Evolutionary conservation across 1,140 invertebrate genomes (phyloP).

Genomic region (Magallana angulata): DNA sequence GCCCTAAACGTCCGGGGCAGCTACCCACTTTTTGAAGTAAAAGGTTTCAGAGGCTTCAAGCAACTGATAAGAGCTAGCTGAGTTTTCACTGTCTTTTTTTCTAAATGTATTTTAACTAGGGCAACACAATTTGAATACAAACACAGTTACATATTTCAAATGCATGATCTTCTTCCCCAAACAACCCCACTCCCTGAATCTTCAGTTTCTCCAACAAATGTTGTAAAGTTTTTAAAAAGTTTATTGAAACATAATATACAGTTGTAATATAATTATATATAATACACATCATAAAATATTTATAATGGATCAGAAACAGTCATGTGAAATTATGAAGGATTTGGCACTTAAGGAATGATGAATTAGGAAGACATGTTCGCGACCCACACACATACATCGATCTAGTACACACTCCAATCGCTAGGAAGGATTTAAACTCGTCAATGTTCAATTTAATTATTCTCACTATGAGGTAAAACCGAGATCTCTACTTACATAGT

Average conservation of each 20-base stretch:
- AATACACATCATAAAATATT: conserved; percentile 8
- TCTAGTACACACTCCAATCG: background rate
- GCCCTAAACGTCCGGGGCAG: background rate
- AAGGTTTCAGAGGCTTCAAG: background rate
- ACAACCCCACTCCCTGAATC: background rate
- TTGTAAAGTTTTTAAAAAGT: background rate
- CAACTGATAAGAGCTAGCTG: background rate
- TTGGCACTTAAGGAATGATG: conserved; percentile 15
- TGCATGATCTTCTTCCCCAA: background rate
- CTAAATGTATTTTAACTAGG: background rate
- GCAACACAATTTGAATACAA: background rate
- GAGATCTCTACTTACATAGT: background rate
- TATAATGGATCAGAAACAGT: background rate
- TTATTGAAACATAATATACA: conserved; percentile 1
- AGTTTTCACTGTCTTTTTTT: background rate
- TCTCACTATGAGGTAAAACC: conserved; percentile 5
- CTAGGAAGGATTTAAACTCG: background rate
- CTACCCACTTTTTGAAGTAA: background rate
- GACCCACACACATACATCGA: too few species aligned
- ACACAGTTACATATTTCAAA: background rate
- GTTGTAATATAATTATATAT: background rate
- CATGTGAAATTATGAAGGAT: conserved; percentile 1
- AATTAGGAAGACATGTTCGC: background rate
- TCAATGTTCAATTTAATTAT: background rate
- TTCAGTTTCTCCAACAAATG: background rate